Evolutionary conservation across 2,888 invertebrate species (phyloP).

Genomic region (Hedya salicella): DNA sequence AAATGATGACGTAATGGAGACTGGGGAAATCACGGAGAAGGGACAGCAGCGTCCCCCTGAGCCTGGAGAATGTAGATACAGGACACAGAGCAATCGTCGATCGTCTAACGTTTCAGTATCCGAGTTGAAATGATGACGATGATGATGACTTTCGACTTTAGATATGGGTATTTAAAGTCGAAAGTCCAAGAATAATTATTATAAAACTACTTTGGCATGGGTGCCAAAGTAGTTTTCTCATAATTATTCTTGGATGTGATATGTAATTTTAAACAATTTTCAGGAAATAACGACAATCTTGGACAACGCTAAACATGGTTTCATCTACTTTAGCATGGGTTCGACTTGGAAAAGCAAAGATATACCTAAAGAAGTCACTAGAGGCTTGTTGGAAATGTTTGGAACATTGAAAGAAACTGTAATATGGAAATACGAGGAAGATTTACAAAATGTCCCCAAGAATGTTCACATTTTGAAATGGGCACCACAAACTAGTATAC

Average conservation of each 20-base stretch:
- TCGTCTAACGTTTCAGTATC: too few species aligned
- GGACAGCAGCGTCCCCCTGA: too few species aligned
- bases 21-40: too few species aligned
- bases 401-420: constrained; percentile 65
- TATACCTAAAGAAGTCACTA: constrained; percentile 57
- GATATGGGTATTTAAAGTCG: too few species aligned
- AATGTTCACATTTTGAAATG: constrained; percentile 69
- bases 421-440: constrained; percentile 71
- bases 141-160: too few species aligned
- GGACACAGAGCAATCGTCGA: too few species aligned
- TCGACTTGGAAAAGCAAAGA: constrained; percentile 60
- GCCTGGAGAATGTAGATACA: too few species aligned
- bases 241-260: not conserved
- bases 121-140: too few species aligned
- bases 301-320: constrained; percentile 63
- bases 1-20: too few species aligned
- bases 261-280: constrained; percentile 30
- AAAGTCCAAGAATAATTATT: too few species aligned
- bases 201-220: too few species aligned
- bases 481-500: constrained; percentile 72
- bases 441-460: constrained; percentile 57
- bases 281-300: constrained; percentile 71
- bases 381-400: constrained; percentile 59
- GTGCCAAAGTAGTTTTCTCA: too few species aligned
- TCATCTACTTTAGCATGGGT: constrained; percentile 73